phyloP scores from a whole-genome alignment of 2,888 invertebrate genomes.

The Ochropleura leucogaster region DNA sequence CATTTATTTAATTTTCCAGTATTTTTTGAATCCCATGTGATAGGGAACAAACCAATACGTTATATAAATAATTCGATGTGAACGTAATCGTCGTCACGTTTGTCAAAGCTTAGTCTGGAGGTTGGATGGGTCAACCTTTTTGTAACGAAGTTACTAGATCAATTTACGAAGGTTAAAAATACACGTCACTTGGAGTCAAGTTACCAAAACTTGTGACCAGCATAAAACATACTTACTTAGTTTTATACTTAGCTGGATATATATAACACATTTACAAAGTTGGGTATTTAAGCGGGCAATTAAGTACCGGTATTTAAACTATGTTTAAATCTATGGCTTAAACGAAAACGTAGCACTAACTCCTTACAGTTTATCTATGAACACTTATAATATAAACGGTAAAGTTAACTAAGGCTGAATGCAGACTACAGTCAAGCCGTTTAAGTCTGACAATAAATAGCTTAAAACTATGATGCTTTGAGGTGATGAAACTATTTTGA shows the following conservation, averaged over 20 bases:
- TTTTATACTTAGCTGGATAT: not conserved
- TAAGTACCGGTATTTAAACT: constrained; percentile 4
- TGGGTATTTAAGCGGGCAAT: not conserved
- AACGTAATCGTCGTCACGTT: constrained; percentile 8
- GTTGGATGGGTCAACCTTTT: constrained; percentile 31
- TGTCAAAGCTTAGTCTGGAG: constrained; percentile 15
- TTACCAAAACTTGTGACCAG: not conserved
- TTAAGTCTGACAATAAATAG: not conserved
- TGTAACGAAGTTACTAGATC: constrained; percentile 1
- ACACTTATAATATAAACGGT: not conserved
- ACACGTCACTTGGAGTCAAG: constrained; percentile 1
- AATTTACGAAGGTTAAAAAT: constrained; percentile 19
- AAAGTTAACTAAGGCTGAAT: not conserved
- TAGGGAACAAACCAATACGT: too few species aligned
- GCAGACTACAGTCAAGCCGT: not conserved
- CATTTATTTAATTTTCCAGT: not conserved
- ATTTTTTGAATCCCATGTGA: not conserved
- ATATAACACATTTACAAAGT: not conserved
- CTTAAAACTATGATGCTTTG: not conserved
- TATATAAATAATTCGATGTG: constrained; percentile 1
- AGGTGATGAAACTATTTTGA: not conserved
- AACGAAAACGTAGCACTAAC: not conserved
- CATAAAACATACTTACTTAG: not conserved
- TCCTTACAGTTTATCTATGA: not conserved
- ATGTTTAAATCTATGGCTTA: constrained; percentile 2